Evolutionary conservation across 1,140 invertebrate species (phyloP).

Genomic region (Zaprionus africanus): DNA sequence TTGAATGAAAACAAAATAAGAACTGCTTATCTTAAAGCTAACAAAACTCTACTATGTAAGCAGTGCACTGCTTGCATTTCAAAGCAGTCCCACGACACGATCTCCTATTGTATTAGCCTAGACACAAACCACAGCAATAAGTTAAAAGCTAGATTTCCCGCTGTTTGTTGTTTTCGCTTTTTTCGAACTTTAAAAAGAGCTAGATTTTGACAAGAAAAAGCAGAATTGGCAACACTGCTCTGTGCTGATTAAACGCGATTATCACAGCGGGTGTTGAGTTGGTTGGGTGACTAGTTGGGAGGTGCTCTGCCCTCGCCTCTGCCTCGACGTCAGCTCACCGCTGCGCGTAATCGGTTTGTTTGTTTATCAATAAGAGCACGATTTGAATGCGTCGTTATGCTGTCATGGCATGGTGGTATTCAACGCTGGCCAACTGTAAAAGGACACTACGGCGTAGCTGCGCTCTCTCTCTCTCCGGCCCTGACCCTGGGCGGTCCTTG

Average conservation of each 20-base stretch:
- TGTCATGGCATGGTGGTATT: constrained; percentile 41
- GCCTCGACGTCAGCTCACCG: constrained; percentile 52
- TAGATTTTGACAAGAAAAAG: not conserved
- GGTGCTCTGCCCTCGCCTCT: constrained; percentile 28
- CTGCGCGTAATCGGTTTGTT: constrained; percentile 78
- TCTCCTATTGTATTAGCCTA: too few relatives aligned
- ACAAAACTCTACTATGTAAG: too few relatives aligned
- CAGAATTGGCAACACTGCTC: not conserved
- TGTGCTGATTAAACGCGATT: constrained; percentile 43
- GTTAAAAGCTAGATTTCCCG: too few relatives aligned
- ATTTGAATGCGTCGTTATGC: constrained; percentile 76
- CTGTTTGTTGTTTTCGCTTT: too few relatives aligned
- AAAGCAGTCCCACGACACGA: too few relatives aligned
- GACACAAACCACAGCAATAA: too few relatives aligned
- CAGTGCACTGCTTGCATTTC: too few relatives aligned
- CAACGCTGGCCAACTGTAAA: constrained; percentile 15
- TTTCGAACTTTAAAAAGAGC: not conserved
- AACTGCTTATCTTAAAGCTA: too few relatives aligned
- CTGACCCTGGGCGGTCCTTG: constrained; percentile 38
- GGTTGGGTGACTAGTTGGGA: not conserved
- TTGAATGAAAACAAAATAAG: too few relatives aligned
- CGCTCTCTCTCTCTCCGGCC: constrained; percentile 7
- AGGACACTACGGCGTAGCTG: constrained; percentile 5
- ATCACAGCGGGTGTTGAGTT: constrained; percentile 25
- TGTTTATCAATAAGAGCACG: constrained; percentile 59